Percentiles rank a stretch among this genome's conserved stretches.
Conservation (phyloP, 2,113 vertebrate species). For the Ovis canadensis region DNA sequence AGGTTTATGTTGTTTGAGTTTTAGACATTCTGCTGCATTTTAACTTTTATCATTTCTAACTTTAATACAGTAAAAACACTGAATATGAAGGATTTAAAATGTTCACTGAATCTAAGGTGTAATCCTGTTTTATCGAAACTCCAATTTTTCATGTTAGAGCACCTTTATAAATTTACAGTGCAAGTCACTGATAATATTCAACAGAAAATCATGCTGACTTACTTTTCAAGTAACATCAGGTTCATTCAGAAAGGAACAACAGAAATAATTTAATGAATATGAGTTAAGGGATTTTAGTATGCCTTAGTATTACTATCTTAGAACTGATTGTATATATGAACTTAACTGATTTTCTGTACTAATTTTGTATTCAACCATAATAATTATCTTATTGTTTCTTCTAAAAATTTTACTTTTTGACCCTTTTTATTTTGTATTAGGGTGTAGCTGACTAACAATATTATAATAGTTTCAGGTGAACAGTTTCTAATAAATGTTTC, state of each 20-base stretch:
- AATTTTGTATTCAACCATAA: neutral
- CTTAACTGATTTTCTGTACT: neutral
- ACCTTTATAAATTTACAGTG: neutral
- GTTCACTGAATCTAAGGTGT: neutral
- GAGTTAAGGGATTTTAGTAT: neutral
- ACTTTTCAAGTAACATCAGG: neutral
- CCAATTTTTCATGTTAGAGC: neutral
- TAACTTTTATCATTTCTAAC: neutral
- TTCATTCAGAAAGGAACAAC: constrained; percentile 3
- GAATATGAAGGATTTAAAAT: neutral
- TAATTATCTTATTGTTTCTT: neutral
- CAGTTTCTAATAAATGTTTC: neutral
- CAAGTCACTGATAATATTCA: neutral
- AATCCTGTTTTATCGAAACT: neutral
- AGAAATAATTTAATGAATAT: neutral
- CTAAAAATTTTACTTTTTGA: neutral
- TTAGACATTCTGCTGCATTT: neutral
- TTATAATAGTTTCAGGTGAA: neutral
- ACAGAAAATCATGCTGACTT: neutral
- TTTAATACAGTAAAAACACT: neutral
- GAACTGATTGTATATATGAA: neutral
- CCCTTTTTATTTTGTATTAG: neutral
- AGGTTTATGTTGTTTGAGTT: neutral
- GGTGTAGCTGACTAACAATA: neutral
- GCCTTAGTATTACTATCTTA: neutral